These are phyloP conservation scores for Orius laevigatus DNA, from an alignment of 1,140 invertebrate species.

Conservation along the genomic window DNA sequence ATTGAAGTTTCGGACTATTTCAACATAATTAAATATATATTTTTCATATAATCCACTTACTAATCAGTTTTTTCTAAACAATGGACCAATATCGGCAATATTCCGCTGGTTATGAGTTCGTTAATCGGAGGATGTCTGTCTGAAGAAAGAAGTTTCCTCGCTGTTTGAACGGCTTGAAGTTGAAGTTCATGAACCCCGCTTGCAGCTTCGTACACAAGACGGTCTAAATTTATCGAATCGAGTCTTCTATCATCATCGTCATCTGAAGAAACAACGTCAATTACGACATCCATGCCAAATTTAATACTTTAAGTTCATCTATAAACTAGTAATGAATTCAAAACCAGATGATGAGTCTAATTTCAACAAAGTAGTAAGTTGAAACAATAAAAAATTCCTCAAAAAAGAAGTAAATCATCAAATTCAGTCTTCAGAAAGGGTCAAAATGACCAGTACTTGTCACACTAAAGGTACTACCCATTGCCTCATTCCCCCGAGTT, in stretches of 20 bases:
- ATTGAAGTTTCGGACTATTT: constrained; percentile 85
- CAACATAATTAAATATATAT: constrained; percentile 3
- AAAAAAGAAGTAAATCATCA: no score
- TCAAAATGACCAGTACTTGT: no score
- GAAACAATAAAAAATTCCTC: no score
- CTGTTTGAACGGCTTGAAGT: constrained; percentile 67
- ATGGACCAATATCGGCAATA: constrained; percentile 82
- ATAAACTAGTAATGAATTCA: no score
- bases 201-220: constrained; percentile 56
- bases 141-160: constrained; percentile 85
- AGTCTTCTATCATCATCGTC: constrained; percentile 50
- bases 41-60: constrained; percentile 28
- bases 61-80: constrained; percentile 71
- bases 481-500: no score
- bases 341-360: no score
- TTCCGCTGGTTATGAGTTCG: constrained; percentile 79
- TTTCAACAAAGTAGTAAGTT: no score
- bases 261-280: constrained; percentile 28
- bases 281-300: no score
- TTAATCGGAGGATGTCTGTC: constrained; percentile 99
- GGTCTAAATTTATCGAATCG: constrained; percentile 41
- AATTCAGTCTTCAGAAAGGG: no score
- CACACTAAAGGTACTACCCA: no score
- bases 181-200: constrained; percentile 53
- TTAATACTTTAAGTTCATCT: no score